Conservation (phyloP, 1,140 invertebrate species). For the Hycleus cichorii region DNA sequence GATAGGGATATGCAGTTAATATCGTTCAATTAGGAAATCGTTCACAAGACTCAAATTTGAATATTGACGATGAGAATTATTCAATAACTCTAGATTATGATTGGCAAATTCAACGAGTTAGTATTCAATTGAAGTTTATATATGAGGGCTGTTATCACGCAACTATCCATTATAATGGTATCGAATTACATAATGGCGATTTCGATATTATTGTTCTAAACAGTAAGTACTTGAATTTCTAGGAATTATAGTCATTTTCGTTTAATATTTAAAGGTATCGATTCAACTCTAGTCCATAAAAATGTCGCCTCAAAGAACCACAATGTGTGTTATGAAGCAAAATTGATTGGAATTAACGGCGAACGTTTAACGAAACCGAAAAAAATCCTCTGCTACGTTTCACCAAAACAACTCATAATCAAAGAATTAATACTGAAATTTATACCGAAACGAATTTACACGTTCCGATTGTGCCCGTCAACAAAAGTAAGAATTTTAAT, state of each 20-base stretch:
- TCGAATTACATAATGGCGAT: slow-evolving; percentile 79
- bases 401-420: slow-evolving; percentile 80
- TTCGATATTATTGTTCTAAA: slow-evolving; percentile 89
- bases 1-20: slow-evolving; percentile 51
- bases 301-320: slow-evolving; percentile 78
- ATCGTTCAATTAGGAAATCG: slow-evolving; percentile 46
- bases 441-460: slow-evolving; percentile 82
- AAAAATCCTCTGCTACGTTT: slow-evolving; percentile 82
- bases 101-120: slow-evolving; percentile 53
- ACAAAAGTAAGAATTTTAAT: slow-evolving; percentile 59
- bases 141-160: slow-evolving; percentile 73
- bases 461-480: slow-evolving; percentile 88
- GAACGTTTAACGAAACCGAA: slow-evolving; percentile 61
- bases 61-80: slow-evolving; percentile 48
- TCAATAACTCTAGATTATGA: slow-evolving; percentile 58
- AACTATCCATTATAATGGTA: slow-evolving; percentile 68
- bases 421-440: slow-evolving; percentile 90
- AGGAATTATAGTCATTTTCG: neutral
- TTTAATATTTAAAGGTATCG: slow-evolving; percentile 52
- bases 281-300: slow-evolving; percentile 77
- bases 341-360: slow-evolving; percentile 65
- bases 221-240: slow-evolving; percentile 50
- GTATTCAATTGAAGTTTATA: slow-evolving; percentile 58
- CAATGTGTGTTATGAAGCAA: slow-evolving; percentile 79
- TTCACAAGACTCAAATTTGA: slow-evolving; percentile 32